Evolutionary conservation across 2,888 invertebrate species (phyloP).

Genomic region (Invenusta paracnida): DNA sequence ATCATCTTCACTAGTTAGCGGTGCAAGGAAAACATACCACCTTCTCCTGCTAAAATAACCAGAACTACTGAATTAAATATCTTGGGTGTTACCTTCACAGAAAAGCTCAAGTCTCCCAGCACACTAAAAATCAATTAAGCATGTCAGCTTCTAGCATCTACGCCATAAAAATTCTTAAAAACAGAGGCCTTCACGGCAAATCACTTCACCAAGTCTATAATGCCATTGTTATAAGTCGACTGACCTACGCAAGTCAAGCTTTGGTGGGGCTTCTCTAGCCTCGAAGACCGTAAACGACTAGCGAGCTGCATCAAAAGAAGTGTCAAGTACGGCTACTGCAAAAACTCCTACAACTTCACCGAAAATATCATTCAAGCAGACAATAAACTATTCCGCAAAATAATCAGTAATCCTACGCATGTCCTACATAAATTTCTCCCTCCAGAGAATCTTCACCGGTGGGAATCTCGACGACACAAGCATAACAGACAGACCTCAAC

Average conservation of each 20-base stretch:
- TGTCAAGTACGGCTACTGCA: background rate
- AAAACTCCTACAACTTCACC: background rate
- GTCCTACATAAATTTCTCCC: slow-evolving; percentile 15
- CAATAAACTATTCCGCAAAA: slow-evolving; percentile 1
- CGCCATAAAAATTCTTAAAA: background rate
- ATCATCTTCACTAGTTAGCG: background rate
- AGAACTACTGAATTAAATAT: slow-evolving; percentile 12
- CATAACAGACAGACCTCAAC: slow-evolving; percentile 17
- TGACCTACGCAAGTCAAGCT: background rate
- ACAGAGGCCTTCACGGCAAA: background rate
- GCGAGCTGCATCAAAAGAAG: background rate
- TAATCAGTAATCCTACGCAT: slow-evolving; percentile 7
- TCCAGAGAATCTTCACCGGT: background rate
- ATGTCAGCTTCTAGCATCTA: background rate
- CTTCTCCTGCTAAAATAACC: background rate
- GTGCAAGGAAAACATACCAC: slow-evolving; percentile 11
- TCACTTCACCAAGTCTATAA: background rate
- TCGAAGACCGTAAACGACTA: background rate
- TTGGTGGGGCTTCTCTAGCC: background rate
- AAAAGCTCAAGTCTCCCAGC: background rate
- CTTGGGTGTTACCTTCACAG: slow-evolving; percentile 12
- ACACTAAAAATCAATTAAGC: slow-evolving; percentile 7
- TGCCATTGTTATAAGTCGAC: background rate
- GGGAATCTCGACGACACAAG: background rate
- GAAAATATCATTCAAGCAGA: background rate